These are phyloP conservation scores for Lacanobia wlatinum DNA, from an alignment of 2,888 invertebrate species.

Conservation along the genomic window DNA sequence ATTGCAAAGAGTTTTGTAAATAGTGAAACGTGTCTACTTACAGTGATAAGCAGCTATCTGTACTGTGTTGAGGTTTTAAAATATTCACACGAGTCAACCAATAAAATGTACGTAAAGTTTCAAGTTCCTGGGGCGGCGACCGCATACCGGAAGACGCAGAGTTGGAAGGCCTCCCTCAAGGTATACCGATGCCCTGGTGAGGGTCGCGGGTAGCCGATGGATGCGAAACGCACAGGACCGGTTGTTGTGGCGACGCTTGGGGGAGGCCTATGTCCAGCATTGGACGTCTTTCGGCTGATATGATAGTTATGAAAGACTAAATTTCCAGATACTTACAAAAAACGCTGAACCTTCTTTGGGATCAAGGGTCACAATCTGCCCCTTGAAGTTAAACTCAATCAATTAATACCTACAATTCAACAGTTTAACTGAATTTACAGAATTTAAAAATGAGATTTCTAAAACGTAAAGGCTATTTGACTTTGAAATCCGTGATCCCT, in stretches of 20 bases:
- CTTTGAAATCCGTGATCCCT: constrained; percentile 15
- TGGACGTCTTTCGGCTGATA: too few relatives aligned
- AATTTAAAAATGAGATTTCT: neutral
- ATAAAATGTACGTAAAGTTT: constrained; percentile 15
- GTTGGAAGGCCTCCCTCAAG: too few relatives aligned
- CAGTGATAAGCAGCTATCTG: constrained; percentile 33
- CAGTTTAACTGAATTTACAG: neutral
- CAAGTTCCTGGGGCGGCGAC: too few relatives aligned
- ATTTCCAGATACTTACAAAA: neutral
- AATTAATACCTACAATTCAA: neutral
- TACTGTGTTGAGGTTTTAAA: neutral
- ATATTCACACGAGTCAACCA: constrained; percentile 7
- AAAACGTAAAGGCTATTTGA: constrained; percentile 12
- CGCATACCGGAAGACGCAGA: too few relatives aligned
- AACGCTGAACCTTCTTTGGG: neutral
- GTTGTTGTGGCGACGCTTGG: too few relatives aligned
- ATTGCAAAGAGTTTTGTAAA: constrained; percentile 33
- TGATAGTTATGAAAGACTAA: too few relatives aligned
- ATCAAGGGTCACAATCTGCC: too few relatives aligned
- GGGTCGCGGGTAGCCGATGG: too few relatives aligned
- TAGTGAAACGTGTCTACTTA: constrained; percentile 33
- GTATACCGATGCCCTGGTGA: too few relatives aligned
- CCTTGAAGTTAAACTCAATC: neutral
- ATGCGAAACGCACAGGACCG: too few relatives aligned
- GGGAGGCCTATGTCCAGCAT: too few relatives aligned